A percentile compares a stretch with the other conserved stretches of the same genome.
phyloP scores from a whole-genome alignment of 2,888 invertebrate genomes.

The Daptonema setosum region DNA sequence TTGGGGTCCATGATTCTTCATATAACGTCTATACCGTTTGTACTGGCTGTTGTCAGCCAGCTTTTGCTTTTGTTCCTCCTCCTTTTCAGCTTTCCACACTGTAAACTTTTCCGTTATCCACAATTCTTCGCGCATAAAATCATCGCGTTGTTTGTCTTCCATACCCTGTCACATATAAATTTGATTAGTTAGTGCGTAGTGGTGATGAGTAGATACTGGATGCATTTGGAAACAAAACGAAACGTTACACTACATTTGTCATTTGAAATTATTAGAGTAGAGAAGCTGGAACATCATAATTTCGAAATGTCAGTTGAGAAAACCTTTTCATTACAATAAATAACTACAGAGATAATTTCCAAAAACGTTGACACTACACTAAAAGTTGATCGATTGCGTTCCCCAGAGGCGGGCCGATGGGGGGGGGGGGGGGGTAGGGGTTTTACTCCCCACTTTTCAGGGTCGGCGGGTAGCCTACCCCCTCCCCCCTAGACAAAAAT shows the following conservation, averaged over 20 bases:
- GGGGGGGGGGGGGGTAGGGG: too few relatives aligned
- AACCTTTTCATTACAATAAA: too few relatives aligned
- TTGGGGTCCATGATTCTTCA: conserved; percentile 65
- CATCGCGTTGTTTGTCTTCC: conserved; percentile 48
- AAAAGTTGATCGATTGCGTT: too few relatives aligned
- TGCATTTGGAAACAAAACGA: too few relatives aligned
- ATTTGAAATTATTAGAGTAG: too few relatives aligned
- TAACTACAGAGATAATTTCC: too few relatives aligned
- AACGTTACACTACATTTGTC: too few relatives aligned
- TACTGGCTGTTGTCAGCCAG: conserved; percentile 61
- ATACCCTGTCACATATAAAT: conserved; percentile 23
- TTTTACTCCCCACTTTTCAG: too few relatives aligned
- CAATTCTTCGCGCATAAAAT: conserved; percentile 47
- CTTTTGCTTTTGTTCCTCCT: conserved; percentile 57
- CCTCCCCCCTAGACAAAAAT: too few relatives aligned
- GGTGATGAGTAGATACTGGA: not conserved
- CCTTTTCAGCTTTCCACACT: conserved; percentile 54
- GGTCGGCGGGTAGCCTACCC: too few relatives aligned
- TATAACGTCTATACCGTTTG: conserved; percentile 62
- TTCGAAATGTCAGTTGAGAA: not conserved
- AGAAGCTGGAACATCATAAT: not conserved
- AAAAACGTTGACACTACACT: too few relatives aligned
- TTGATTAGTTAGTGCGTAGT: not conserved
- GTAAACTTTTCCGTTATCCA: conserved; percentile 58
- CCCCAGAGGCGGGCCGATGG: too few relatives aligned